Percentiles rank a stretch among this genome's conserved stretches.
phyloP scores from a whole-genome alignment of 1,140 invertebrate genomes.

The Drosophila triauraria region DNA sequence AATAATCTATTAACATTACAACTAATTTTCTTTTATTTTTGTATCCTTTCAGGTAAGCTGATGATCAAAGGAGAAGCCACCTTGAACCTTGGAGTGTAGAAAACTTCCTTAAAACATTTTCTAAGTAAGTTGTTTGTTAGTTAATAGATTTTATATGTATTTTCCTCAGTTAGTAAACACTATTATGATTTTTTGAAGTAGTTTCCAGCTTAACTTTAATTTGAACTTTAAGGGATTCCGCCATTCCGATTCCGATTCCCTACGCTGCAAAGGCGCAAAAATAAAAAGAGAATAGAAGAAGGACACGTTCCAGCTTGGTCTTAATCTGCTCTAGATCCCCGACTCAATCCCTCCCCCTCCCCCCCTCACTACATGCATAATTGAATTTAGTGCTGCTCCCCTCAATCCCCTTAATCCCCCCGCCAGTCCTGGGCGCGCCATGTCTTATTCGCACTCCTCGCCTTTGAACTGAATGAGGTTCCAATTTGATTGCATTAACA shows the following conservation, averaged over 20 bases:
- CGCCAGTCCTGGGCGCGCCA: not conserved
- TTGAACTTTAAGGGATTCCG: slow-evolving; percentile 11
- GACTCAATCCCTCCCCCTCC: not conserved
- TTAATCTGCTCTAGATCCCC: slow-evolving; percentile 23
- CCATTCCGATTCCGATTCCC: not conserved
- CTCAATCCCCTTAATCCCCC: slow-evolving; percentile 4
- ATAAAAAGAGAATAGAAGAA: slow-evolving; percentile 11
- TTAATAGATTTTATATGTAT: too few relatives aligned
- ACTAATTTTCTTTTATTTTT: not conserved
- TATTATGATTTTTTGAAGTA: not conserved
- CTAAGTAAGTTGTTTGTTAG: too few relatives aligned
- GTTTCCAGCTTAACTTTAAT: not conserved
- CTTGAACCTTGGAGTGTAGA: not conserved
- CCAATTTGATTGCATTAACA: slow-evolving; percentile 66
- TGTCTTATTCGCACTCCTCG: slow-evolving; percentile 29
- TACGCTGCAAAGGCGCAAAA: slow-evolving; percentile 3
- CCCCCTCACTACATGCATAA: slow-evolving; percentile 37
- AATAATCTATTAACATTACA: not conserved
- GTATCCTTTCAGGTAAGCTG: not conserved
- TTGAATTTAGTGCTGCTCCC: slow-evolving; percentile 47
- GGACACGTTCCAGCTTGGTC: slow-evolving; percentile 32
- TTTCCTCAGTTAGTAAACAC: not conserved
- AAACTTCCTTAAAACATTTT: not conserved
- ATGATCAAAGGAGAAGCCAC: not conserved
- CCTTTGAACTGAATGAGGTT: slow-evolving; percentile 54